A percentile compares a stretch with the other conserved stretches of the same genome.
These are phyloP conservation scores for Rhopalosiphum nymphaeae DNA, from an alignment of 2,888 invertebrate genomes.

Conservation along the genomic window DNA sequence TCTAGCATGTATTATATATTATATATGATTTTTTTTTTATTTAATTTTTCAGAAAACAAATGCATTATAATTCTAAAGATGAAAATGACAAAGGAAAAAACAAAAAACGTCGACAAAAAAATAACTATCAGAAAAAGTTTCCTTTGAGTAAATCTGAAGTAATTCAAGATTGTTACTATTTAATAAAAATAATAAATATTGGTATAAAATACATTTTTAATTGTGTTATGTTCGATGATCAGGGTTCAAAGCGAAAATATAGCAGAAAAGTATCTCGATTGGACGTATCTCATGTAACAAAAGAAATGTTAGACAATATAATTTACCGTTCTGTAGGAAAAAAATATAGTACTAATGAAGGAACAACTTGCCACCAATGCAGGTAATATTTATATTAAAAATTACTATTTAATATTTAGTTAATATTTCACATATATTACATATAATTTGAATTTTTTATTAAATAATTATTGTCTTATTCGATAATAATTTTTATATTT, in stretches of 20 bases:
- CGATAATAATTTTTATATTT: neutral
- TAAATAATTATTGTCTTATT: neutral
- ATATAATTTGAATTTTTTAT: neutral
- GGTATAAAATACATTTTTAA: neutral
- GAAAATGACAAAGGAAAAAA: neutral
- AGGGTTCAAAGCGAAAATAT: neutral
- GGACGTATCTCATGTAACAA: slow-evolving; percentile 24
- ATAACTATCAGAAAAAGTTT: neutral
- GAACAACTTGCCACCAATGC: slow-evolving; percentile 54
- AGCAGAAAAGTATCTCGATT: neutral
- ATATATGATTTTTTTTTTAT: neutral
- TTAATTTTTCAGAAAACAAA: neutral
- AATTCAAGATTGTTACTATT: neutral
- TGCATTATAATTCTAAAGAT: neutral
- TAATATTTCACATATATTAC: neutral
- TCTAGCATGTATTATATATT: neutral
- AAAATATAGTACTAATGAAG: neutral
- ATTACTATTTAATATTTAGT: no score
- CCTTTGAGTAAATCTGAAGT: neutral
- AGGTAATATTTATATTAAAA: slow-evolving; percentile 22
- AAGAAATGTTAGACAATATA: slow-evolving; percentile 43
- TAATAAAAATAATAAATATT: neutral
- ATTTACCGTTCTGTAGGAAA: neutral
- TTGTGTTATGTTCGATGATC: neutral
- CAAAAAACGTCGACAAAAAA: neutral